Percentiles rank a stretch among this genome's conserved stretches.
Evolutionary conservation across 2,888 invertebrate species (phyloP).

Genomic region (Melangyna quadrimaculata): DNA sequence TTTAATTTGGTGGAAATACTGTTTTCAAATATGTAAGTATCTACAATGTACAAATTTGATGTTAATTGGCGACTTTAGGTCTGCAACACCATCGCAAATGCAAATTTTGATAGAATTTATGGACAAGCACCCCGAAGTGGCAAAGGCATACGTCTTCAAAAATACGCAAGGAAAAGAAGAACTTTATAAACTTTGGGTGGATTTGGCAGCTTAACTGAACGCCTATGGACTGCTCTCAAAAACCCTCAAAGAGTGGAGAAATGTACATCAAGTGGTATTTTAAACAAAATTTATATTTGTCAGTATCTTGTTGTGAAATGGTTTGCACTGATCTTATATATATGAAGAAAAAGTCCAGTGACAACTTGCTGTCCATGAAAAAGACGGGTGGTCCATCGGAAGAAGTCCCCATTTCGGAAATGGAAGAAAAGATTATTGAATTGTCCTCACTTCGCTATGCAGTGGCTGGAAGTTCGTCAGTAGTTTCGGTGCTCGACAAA

Average conservation of each 20-base stretch:
- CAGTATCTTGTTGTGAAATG: neutral
- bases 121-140: neutral
- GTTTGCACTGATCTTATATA: conserved; percentile 4
- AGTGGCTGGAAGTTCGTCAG: neutral
- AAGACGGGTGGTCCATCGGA: conserved; percentile 1
- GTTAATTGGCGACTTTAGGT: neutral
- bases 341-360: conserved; percentile 7
- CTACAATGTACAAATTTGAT: no score
- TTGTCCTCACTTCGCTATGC: conserved; percentile 1
- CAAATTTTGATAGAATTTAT: neutral
- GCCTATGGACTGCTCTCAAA: neutral
- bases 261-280: neutral
- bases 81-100: neutral
- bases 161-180: neutral
- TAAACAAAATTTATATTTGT: neutral
- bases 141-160: neutral
- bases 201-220: neutral
- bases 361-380: neutral
- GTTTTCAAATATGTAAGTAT: no score
- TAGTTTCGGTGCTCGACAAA: neutral
- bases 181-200: neutral
- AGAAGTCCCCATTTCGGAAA: neutral
- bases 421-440: conserved; percentile 7
- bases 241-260: neutral
- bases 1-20: no score